phyloP scores from a whole-genome alignment of 2,888 invertebrate genomes.

The Archips crataeganus region DNA sequence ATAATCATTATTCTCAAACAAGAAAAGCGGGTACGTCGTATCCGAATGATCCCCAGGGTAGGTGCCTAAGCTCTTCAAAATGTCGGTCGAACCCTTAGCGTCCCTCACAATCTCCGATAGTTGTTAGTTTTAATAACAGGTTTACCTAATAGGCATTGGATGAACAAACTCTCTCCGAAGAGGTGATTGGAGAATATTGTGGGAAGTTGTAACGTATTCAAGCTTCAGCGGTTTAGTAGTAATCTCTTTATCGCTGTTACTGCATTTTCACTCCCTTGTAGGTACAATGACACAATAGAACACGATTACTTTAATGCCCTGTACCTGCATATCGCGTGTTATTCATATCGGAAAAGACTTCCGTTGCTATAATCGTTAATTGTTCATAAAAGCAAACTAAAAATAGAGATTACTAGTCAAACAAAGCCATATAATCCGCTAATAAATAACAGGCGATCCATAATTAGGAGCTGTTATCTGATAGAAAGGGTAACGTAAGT shows the following conservation, averaged over 20 bases:
- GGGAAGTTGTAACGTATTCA: neutral
- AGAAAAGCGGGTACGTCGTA: constrained; percentile 7
- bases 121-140: constrained; percentile 33
- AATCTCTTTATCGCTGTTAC: neutral
- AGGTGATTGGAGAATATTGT: constrained; percentile 1
- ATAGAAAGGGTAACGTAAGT: neutral
- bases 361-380: constrained; percentile 5
- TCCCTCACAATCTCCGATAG: constrained; percentile 23
- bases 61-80: constrained; percentile 16
- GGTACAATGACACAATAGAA: no score
- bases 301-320: no score
- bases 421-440: neutral
- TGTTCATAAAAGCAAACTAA: neutral
- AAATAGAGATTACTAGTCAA: neutral
- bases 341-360: neutral
- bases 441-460: neutral
- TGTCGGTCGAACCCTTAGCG: constrained; percentile 13
- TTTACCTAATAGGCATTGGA: constrained; percentile 25
- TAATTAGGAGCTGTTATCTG: constrained; percentile 5
- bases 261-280: neutral
- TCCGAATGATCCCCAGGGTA: constrained; percentile 12
- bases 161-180: neutral
- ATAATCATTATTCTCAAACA: constrained; percentile 6
- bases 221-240: constrained; percentile 4
- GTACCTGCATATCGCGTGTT: neutral